Evolutionary conservation across 2,113 vertebrate species (phyloP), one percentile per base, ranked within the genome.

Genomic region (Muntiacus reevesi): DNA sequence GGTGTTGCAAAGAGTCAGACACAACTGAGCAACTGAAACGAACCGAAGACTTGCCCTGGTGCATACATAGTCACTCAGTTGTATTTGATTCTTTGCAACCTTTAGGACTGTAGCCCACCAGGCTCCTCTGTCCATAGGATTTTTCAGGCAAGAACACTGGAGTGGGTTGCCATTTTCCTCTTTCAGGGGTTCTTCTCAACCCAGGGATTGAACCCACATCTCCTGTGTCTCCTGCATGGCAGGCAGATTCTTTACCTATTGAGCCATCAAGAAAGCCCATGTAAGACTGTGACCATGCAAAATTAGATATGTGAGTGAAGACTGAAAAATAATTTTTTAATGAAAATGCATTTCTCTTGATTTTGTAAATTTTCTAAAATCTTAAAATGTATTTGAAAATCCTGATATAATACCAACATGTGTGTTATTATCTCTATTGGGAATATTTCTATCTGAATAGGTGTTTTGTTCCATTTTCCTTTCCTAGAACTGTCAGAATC

Each of bases 291-390:
- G 79, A 64, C 10, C 36, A 81, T 57, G 55, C 6, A 54, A 64
- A 62, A 79, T 94, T 33, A 62, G 21, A 28, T 33, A 40, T n/a
- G 14, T 54, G 15, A 96, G 4, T 67, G 5, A 96, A 74, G 43
- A 71, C 1, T 13, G 17, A 89, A 94, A 60, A 15, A 5, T 1
- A 62, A 36, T 7, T 60, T 93, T 43, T 43, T 47, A 94, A 23
- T 36, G 28, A 95, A 94, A 91, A 85, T 28, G 15, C 0, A 33
- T 79, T 89, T 50, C 14, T 67, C 15, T 83, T 87, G 27, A 23
- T 95, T 94, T 97, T 92, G 23, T 45, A 76, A 85, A 30, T 36
- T 45, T 89, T 25, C 17, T 85, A 92, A 81, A 95, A 84, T 59
- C 19, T 59, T 82, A 76, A 89, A 36, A 74, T 14, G 47, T n/a